phyloP scores from a whole-genome alignment of 2,797 vertebrate species.

The Channallabes apus region DNA sequence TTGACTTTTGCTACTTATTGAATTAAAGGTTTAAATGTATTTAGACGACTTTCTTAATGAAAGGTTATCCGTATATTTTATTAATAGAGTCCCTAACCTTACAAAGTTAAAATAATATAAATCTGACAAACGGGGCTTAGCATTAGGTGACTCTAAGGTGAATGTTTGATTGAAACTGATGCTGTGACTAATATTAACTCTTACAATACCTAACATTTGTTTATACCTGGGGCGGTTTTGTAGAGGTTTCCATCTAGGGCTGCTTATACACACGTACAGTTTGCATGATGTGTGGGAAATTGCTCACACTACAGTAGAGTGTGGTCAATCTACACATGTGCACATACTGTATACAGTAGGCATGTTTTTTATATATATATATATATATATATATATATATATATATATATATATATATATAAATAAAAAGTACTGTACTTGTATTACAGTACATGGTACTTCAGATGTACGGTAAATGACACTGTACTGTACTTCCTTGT shows the following conservation, averaged over 20 bases:
- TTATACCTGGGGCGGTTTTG: conserved; percentile 15
- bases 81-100: background rate
- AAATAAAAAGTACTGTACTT: no score
- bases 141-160: background rate
- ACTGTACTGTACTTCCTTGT: background rate
- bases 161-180: conserved; percentile 26
- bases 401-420: no score
- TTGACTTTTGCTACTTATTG: conserved; percentile 2
- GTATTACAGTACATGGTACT: background rate
- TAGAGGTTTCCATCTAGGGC: background rate
- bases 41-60: conserved; percentile 30
- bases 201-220: background rate
- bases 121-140: background rate
- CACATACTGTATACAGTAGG: no score
- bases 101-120: background rate
- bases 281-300: no score
- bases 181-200: conserved; percentile 41
- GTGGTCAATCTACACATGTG: background rate
- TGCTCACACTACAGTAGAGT: background rate
- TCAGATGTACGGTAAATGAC: background rate
- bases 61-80: conserved; percentile 5
- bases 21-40: background rate
- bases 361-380: no score
- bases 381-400: no score
- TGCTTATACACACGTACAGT: background rate